These are phyloP conservation scores for Norana najaformis DNA, from an alignment of 2,888 invertebrate genomes.

Conservation along the genomic window DNA sequence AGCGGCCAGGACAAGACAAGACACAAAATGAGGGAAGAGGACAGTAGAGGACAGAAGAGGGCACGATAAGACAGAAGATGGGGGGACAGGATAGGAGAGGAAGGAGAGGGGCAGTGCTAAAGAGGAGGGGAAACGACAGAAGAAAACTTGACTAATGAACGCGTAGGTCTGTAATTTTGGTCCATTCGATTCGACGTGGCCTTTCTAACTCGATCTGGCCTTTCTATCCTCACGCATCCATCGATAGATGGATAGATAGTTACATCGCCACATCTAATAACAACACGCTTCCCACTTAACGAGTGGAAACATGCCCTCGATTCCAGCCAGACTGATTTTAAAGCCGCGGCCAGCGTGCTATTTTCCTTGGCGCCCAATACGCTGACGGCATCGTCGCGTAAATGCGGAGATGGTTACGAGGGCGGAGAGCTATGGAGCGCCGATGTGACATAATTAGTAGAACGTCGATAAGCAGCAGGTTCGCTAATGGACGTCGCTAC, in stretches of 20 bases:
- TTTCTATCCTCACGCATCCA: neutral
- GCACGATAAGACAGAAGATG: too few relatives aligned
- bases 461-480: neutral
- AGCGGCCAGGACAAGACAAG: too few relatives aligned
- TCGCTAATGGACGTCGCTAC: neutral
- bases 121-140: too few relatives aligned
- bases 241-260: neutral
- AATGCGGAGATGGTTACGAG: neutral
- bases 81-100: too few relatives aligned
- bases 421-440: neutral
- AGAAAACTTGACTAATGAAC: too few relatives aligned
- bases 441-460: neutral
- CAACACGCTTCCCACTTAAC: neutral
- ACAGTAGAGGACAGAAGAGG: too few relatives aligned
- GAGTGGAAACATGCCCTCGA: neutral
- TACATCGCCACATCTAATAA: neutral
- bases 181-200: too few relatives aligned
- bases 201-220: neutral
- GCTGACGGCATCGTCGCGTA: neutral
- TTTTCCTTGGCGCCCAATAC: neutral
- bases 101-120: too few relatives aligned
- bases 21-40: too few relatives aligned
- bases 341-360: neutral
- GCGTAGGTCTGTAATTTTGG: too few relatives aligned
- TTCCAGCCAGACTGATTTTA: neutral